Evolutionary conservation across 2,113 vertebrate species (phyloP), one percentile per base, ranked within the genome.

Genomic region (Hipposideros armiger): DNA sequence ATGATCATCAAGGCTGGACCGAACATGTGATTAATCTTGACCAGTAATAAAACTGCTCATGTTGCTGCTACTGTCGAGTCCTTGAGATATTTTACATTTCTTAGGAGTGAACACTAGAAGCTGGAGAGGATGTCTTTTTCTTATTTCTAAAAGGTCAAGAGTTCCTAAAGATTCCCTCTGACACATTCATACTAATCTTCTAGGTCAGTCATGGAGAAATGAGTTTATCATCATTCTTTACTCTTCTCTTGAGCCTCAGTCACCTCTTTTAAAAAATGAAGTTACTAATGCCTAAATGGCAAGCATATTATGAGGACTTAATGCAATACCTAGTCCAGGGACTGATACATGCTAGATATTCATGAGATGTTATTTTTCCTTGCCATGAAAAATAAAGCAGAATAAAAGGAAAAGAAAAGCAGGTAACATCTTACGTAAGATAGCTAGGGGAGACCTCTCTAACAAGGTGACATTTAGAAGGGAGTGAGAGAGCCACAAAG

Each of bases 71-170:
- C 60, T 58, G 14, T 67, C 0, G 4, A 97, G 80, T 69, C 64
- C 70, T 80, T 95, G 60, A 95, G 47, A 82, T 52, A 90, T 45
- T 90, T 94, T 87, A 92, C 7, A 85, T 87, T 92, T 96, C 93
- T 94, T 76, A 87, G 40, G 62, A 52, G 32, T 76, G 60, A 90
- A 70, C 22, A 62, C 26, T 56, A 88, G 72, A 86, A 84, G n/a
- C 32, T 85, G 20, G 40, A 94, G 66, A 76, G 92, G 95, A 94
- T 67, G 40, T 54, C 45, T 82, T 87, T 80, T 86, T 85, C 58
- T 93, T 50, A 72, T 69, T 85, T 80, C 81, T 92, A 88, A 94
- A 87, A 74, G 64, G 70, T 64, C 15, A 81, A 76, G 45, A 92
- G 72, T 90, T 94, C 54, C 66, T 90, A 60, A 77, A 94, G 52